These are phyloP conservation scores for Galago senegalensis DNA, from an alignment of 2,797 vertebrate genomes.

Conservation along the genomic window DNA sequence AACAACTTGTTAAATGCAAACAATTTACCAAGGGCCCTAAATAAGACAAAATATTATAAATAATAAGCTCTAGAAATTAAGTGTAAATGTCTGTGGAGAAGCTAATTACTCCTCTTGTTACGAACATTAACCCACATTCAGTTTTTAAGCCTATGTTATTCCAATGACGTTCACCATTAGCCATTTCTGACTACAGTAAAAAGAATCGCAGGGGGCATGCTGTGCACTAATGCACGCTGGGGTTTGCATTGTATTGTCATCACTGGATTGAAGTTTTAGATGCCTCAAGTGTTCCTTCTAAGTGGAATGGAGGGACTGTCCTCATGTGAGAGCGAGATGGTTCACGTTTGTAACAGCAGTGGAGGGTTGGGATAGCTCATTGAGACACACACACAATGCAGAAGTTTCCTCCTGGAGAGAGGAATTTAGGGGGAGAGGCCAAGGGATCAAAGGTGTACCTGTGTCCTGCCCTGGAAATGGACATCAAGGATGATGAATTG, in stretches of 20 bases:
- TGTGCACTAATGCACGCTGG: neutral
- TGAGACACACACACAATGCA: neutral
- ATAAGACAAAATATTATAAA: constrained; percentile 71
- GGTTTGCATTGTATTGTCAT: neutral
- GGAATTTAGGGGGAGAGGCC: neutral
- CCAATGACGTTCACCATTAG: constrained; percentile 45
- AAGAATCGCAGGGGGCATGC: neutral
- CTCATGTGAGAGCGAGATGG: neutral
- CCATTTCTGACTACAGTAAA: neutral
- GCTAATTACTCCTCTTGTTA: constrained; percentile 72
- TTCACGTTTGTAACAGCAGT: neutral
- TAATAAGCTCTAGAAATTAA: constrained; percentile 73
- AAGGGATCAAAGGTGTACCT: rapidly evolving
- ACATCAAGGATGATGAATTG: rapidly evolving
- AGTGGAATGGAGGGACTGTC: neutral
- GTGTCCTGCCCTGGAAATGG: neutral
- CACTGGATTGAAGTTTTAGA: neutral
- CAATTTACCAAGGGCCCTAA: constrained; percentile 61
- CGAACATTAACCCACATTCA: constrained; percentile 62
- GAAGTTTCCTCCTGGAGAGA: neutral
- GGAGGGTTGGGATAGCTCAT: neutral
- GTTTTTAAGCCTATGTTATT: neutral
- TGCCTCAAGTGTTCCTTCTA: neutral
- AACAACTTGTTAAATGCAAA: constrained; percentile 72
- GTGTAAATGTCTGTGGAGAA: constrained; percentile 68